These are phyloP conservation scores for Pseudomyrmex cubaensis DNA, from an alignment of 1,140 invertebrate genomes.

Conservation along the genomic window DNA sequence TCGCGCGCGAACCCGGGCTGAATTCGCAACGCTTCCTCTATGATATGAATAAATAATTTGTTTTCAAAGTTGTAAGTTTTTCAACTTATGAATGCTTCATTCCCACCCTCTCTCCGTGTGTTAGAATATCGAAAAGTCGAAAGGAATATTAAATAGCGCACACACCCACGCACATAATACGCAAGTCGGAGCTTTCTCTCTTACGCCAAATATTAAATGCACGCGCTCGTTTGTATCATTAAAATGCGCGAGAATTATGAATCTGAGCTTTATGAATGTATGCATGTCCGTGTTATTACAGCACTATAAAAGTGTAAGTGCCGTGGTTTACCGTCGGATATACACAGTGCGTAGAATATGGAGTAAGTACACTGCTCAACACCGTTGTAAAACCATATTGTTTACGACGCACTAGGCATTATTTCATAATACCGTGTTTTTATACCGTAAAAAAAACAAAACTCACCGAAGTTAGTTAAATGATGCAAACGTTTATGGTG, in stretches of 20 bases:
- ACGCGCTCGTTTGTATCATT: background rate
- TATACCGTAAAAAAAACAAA: background rate
- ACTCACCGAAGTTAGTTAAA: background rate
- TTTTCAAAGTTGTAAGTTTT: conserved; percentile 1
- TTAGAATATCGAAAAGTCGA: background rate
- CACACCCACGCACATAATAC: background rate
- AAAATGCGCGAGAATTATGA: conserved; percentile 1
- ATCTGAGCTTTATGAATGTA: conserved; percentile 21
- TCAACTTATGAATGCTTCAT: conserved; percentile 4
- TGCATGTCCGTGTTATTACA: conserved; percentile 6
- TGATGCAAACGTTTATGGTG: background rate
- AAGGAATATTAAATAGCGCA: background rate
- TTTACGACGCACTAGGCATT: background rate
- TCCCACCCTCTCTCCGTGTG: background rate
- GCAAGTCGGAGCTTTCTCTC: background rate
- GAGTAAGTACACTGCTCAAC: background rate
- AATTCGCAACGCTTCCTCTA: background rate
- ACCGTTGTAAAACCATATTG: conserved; percentile 32
- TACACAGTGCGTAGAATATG: background rate
- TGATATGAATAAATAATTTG: conserved; percentile 24
- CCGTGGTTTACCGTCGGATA: conserved; percentile 20
- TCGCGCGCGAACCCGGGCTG: too few species aligned
- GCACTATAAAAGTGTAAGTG: conserved; percentile 25
- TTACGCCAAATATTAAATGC: background rate
- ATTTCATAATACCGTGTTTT: background rate